These are phyloP conservation scores for Helicoverpa assulta DNA, from an alignment of 2,888 invertebrate genomes.

Conservation along the genomic window DNA sequence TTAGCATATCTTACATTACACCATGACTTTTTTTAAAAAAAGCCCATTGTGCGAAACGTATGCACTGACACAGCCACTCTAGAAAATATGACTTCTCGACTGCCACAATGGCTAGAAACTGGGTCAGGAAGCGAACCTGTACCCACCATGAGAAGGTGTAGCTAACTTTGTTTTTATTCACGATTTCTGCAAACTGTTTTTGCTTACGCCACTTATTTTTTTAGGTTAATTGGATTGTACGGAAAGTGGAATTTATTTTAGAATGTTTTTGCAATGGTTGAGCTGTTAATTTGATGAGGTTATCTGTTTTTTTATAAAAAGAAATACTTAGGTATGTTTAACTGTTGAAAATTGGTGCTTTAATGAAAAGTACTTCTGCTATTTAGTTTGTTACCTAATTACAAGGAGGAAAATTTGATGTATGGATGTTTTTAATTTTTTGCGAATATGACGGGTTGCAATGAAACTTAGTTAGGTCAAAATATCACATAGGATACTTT, in stretches of 20 bases:
- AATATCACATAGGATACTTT: too few species aligned
- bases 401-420: too few species aligned
- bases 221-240: slow-evolving; percentile 60
- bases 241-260: slow-evolving; percentile 25
- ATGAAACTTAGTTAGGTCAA: too few species aligned
- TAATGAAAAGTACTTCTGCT: not conserved
- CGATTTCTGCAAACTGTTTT: slow-evolving; percentile 54
- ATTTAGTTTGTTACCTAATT: too few species aligned
- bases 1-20: not conserved
- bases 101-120: slow-evolving; percentile 65
- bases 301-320: not conserved
- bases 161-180: slow-evolving; percentile 59
- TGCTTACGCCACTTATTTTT: slow-evolving; percentile 54
- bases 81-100: slow-evolving; percentile 69
- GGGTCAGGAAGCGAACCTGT: slow-evolving; percentile 65
- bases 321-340: not conserved
- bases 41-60: slow-evolving; percentile 46
- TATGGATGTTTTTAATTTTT: too few species aligned
- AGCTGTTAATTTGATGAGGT: not conserved
- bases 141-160: slow-evolving; percentile 54
- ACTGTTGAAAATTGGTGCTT: not conserved
- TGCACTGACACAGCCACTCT: slow-evolving; percentile 65
- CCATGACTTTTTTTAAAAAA: slow-evolving; percentile 13
- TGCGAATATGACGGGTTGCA: too few species aligned
- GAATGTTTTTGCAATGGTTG: slow-evolving; percentile 7